Evolutionary conservation across 2,113 vertebrate species (phyloP).

Genomic region (Thalassarche chlororhynchos): DNA sequence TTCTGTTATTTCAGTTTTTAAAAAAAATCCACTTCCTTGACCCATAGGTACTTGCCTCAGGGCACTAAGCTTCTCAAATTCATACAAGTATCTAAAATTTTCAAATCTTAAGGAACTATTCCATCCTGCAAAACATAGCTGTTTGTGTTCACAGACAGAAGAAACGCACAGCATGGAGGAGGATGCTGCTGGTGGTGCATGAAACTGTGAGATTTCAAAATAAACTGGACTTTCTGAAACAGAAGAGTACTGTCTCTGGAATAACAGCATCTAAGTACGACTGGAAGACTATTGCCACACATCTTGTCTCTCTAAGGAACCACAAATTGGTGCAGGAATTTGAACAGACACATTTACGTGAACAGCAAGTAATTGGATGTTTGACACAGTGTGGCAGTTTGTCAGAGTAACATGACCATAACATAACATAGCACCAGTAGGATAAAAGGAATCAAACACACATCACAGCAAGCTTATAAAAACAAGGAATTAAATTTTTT

Average conservation of each 20-base stretch:
- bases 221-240: background rate
- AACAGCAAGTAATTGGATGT: background rate
- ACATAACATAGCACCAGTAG: background rate
- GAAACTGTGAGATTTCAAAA: background rate
- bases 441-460: background rate
- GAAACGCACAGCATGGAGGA: background rate
- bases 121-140: background rate
- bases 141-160: background rate
- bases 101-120: slow-evolving; percentile 58
- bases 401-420: background rate
- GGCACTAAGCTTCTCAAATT: background rate
- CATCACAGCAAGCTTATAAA: background rate
- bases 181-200: background rate
- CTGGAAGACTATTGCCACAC: background rate
- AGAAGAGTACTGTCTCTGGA: background rate
- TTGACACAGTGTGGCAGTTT: background rate
- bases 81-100: background rate
- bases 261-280: background rate
- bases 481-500: background rate
- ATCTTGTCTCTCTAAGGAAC: background rate
- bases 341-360: background rate
- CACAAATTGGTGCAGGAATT: background rate
- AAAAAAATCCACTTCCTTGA: too few relatives aligned
- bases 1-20: too few relatives aligned
- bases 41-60: too few relatives aligned